Evolutionary conservation across 2,888 invertebrate genomes (phyloP), one percentile per base, ranked within the genome.

Genomic region (Drosophila emarginata): DNA sequence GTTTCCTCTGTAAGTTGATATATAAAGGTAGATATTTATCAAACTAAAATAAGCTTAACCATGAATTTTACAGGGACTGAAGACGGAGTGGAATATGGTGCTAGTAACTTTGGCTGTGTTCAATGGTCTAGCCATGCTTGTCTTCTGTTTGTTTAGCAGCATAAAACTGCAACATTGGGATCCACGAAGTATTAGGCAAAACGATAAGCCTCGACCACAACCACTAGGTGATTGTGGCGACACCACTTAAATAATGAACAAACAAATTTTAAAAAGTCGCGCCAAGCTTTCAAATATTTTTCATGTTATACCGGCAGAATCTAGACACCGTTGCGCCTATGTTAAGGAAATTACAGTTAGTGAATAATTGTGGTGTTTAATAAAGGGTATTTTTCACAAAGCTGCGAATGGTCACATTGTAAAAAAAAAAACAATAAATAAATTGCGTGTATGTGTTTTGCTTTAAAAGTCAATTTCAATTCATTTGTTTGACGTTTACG

Each of bases 131-230:
- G 91, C 91, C 9, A 90, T 90, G 15, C 14, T 91, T 21, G 72
- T 91, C 2, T 93, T 92, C 78, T 87, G 91, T 0, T 21, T 90
- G 2, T 91, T 91, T 68, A 92, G 93, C 21, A 92, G 91, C 64
- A 92, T 91, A 0, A 90, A 91, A 52, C 75, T 91, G 0, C 92
- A 92, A 50, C 64, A 87, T 0, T 93, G 93, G 93, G 92, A 87
- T 74, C 78, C 79, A 14, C 74, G 84, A 1, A 73, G 69, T 39
- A 14, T 6, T 15, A 23, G 15, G 4, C 6, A 54, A 36, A 7
- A 9, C 40, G 9, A 2, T 6, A 7, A 28, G 4, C 0, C 14
- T 52, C 1, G 11, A 18, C 7, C 9, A 9, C 2, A 9, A 45
- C 4, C 45, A 5, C 1, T 1, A 12, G 11, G 4, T 45, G 40